Evolutionary conservation across 2,888 invertebrate species (phyloP).

Genomic region (Ichneumoninae sp.): DNA sequence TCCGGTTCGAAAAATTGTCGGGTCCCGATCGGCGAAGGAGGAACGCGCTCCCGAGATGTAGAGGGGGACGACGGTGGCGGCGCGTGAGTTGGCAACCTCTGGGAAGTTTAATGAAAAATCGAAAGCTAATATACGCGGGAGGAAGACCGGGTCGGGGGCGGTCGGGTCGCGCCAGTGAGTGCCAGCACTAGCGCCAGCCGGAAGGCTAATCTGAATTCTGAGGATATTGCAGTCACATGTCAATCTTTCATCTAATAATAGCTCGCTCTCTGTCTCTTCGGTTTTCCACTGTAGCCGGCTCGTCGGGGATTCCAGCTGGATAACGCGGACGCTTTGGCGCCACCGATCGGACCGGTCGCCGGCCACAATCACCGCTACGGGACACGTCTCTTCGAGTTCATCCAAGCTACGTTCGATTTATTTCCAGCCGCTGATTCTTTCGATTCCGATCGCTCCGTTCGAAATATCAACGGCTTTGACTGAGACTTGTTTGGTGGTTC

Average conservation of each 20-base stretch:
- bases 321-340: constrained; percentile 9
- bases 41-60: constrained; percentile 19
- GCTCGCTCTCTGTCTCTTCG: constrained; percentile 54
- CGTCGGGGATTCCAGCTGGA: constrained; percentile 20
- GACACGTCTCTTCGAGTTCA: constrained; percentile 4
- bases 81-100: constrained; percentile 65
- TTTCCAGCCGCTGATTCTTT: constrained; percentile 5
- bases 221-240: constrained; percentile 71
- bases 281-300: background rate
- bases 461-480: background rate
- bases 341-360: background rate
- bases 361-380: background rate
- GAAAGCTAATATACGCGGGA: constrained; percentile 69
- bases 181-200: constrained; percentile 61
- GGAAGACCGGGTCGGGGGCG: constrained; percentile 42
- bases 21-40: constrained; percentile 18
- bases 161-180: constrained; percentile 21
- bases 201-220: constrained; percentile 72
- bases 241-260: constrained; percentile 71
- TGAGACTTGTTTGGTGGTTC: background rate
- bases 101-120: constrained; percentile 72
- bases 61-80: constrained; percentile 28
- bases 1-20: background rate
- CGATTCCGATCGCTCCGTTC: background rate
- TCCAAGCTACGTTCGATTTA: background rate